Base-by-base conservation (phyloP, 2,797 vertebrate genomes). In the Tauraco hartlaubi region DNA sequence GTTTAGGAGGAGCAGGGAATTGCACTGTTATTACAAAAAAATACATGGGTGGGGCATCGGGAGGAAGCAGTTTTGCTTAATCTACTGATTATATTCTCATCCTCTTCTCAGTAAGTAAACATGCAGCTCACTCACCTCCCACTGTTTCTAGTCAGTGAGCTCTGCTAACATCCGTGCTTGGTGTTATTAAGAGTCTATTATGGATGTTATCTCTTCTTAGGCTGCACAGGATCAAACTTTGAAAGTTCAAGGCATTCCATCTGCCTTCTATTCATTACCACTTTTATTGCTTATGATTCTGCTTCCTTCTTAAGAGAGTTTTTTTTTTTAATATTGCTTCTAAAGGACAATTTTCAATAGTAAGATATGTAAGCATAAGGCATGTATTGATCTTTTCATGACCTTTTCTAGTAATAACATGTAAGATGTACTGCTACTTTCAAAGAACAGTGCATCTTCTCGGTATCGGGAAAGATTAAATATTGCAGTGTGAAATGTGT, bases 351-450 rank as follows among this genome's bases (percentile, higher is more conserved):
- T 87, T 93, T 96, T 86, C 74, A 80, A 77, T 43, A 80, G 76
- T 67, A 92, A 80, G 76, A 84, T 88, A 73, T 78, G 84, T 92
- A 95, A 86, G 88, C 73, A 84, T 82, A 94, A 88, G 86, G 86
- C 56, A 76, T n/a, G 31, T 79, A 88, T 93, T 91, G 88, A 92
- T 94, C 92, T 96, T 97, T 94, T 56, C 33, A 11, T 96, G 96
- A 97, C 94, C 96, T 97, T 97, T 96, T 68, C 89, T 64, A 66
- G 91, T 86, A 96, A 95, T 90, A 96, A 92, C 76, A n/a, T 84
- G 68, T 67, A 73, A 92, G 85, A 88, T 54, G 20, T 84, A 81
- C 58, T 80, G 41, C 58, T 95, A 46, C 54, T 58, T 68, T 96
- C 88, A 78, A 94, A 95, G 90, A 92, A 76, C 31, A 73, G 81